Conservation (phyloP, 1,140 invertebrate genomes). For the Calephelis nemesis region DNA sequence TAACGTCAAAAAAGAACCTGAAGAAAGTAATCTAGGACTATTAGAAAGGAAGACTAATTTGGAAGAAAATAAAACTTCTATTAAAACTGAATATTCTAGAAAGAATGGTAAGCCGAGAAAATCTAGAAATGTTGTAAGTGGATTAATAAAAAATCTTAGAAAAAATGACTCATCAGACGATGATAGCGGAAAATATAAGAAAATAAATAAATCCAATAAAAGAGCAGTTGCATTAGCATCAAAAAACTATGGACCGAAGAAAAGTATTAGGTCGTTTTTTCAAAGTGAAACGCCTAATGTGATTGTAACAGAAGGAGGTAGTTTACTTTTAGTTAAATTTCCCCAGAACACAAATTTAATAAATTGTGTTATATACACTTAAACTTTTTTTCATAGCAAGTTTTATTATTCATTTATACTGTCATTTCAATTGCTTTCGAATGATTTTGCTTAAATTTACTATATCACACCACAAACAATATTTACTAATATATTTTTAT, state of each 20-base stretch:
- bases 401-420: neutral
- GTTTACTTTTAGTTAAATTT: slow-evolving; percentile 35
- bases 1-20: slow-evolving; percentile 33
- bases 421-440: neutral
- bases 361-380: neutral
- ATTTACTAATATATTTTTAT: neutral
- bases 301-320: slow-evolving; percentile 78
- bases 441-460: neutral
- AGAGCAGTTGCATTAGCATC: slow-evolving; percentile 65
- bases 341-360: neutral
- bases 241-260: slow-evolving; percentile 58
- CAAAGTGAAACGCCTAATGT: slow-evolving; percentile 70
- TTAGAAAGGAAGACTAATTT: slow-evolving; percentile 57
- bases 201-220: slow-evolving; percentile 70
- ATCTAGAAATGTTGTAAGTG: slow-evolving; percentile 54
- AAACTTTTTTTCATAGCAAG: slow-evolving; percentile 15
- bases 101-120: slow-evolving; percentile 57
- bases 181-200: slow-evolving; percentile 68
- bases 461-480: neutral
- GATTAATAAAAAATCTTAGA: slow-evolving; percentile 65
- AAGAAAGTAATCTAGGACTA: slow-evolving; percentile 64
- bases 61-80: slow-evolving; percentile 37
- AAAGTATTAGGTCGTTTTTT: slow-evolving; percentile 67
- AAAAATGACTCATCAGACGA: slow-evolving; percentile 66
- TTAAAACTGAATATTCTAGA: slow-evolving; percentile 57